Base-by-base conservation (phyloP, 2,888 invertebrate genomes). In the Drosophila lutescens region DNA sequence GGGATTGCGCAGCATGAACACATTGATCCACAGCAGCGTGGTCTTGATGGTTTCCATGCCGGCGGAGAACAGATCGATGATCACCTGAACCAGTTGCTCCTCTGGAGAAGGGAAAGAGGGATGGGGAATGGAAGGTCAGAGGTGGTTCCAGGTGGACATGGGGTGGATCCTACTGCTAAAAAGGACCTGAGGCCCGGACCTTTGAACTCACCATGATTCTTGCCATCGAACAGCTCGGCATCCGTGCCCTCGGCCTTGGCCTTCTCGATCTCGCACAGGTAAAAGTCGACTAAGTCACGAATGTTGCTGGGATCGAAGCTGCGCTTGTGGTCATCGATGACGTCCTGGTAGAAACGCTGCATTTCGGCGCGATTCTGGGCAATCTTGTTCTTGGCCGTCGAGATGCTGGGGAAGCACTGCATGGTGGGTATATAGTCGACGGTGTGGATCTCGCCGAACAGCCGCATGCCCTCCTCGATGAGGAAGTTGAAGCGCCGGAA, bases 41-140 rank as follows among this genome's bases (percentile, higher is more conserved):
- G 96, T 97, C 90, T 97, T 98, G 70, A 98, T 97, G 0, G 98
- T 98, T 92, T 98, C 98, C 96, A 98, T 97, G 26, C 98, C 98
- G 57, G 98, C 98, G 12, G 97, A 96, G 93, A 97, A 98, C 41
- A 98, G 93, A 91, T 98, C 98, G 15, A 97, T 97, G 85, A 98
- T 95, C 62, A 98, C 96, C 93, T 98, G 98, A 86, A 97, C 97
- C 88, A 98, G 94, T 93, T 98, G 98, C 59, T 96, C 94, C 93
- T 98, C 97, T 97, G 93, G 51, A 68, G 44, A 26, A 5, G 26
- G 10, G 30, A 51, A 50, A 15, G 0, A 12, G 0, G n/a, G 1
- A 9, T 2, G 30, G 10, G 4, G 15, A 4, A 13, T 7, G 2
- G 2, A 7, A 4, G 56, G 17, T 58, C 4, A 23, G 8, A 17